These are phyloP conservation scores for Peromyscus melanophrys DNA, from an alignment of 2,797 vertebrate species.

Conservation along the genomic window DNA sequence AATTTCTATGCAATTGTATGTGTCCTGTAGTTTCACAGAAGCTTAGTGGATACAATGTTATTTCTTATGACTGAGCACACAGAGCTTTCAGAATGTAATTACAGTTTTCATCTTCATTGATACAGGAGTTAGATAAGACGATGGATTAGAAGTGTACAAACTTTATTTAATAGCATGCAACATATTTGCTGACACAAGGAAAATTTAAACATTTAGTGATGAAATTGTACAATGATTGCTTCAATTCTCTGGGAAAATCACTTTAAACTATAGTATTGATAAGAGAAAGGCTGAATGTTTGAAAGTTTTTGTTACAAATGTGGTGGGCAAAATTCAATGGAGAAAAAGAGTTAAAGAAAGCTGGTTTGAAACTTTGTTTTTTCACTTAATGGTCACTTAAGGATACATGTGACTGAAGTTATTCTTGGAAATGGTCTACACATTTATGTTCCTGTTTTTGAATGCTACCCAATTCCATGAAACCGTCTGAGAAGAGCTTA, in stretches of 20 bases:
- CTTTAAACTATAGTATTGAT: conserved; percentile 56
- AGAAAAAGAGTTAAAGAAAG: conserved; percentile 50
- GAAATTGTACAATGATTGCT: conserved; percentile 46
- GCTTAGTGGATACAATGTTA: not conserved
- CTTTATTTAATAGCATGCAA: conserved; percentile 57
- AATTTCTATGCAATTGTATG: conserved; percentile 47
- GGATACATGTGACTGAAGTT: not conserved
- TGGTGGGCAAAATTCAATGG: not conserved
- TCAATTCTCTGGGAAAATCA: not conserved
- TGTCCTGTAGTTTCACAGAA: conserved; percentile 33
- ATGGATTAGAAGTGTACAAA: conserved; percentile 28
- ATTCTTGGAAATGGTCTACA: not conserved
- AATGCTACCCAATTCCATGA: not conserved
- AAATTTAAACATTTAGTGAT: conserved; percentile 51
- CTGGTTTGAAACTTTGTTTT: not conserved
- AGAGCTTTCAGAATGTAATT: conserved; percentile 31
- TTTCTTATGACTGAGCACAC: conserved; percentile 35
- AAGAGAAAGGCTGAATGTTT: conserved; percentile 42
- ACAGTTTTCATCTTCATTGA: conserved; percentile 41
- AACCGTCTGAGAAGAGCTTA: conserved; percentile 28
- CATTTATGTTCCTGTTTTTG: conserved; percentile 22
- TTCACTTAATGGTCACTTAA: not conserved
- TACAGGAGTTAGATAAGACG: conserved; percentile 36
- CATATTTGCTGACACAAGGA: conserved; percentile 47
- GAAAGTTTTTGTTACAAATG: conserved; percentile 11